Conservation (phyloP, 2,888 invertebrate genomes). For the Hydriomena furcata region DNA sequence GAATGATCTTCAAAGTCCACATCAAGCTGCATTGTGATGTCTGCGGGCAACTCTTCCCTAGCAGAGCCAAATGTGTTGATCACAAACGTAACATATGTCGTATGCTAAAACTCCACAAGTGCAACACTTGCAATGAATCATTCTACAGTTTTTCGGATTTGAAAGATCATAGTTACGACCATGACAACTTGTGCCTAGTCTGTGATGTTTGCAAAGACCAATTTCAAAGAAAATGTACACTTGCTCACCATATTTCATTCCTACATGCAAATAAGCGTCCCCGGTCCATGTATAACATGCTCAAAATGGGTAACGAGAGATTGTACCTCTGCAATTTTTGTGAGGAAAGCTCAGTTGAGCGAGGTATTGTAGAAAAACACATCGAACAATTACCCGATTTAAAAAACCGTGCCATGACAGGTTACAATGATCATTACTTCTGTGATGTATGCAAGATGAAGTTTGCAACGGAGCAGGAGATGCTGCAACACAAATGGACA, state of each 20-base stretch:
- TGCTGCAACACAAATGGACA: constrained; percentile 72
- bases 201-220: constrained; percentile 72
- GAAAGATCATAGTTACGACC: constrained; percentile 69
- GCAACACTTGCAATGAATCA: constrained; percentile 53
- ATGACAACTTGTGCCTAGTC: constrained; percentile 47
- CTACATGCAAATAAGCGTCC: constrained; percentile 57
- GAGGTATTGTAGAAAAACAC: constrained; percentile 55
- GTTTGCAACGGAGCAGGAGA: constrained; percentile 61
- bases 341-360: constrained; percentile 57
- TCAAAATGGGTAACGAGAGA: constrained; percentile 50
- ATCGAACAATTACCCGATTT: constrained; percentile 57
- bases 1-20: constrained; percentile 72
- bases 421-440: constrained; percentile 64
- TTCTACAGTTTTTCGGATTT: constrained; percentile 66
- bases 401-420: constrained; percentile 57
- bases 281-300: constrained; percentile 48
- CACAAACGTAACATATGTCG: constrained; percentile 58
- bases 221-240: constrained; percentile 56
- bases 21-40: constrained; percentile 69
- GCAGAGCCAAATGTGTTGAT: constrained; percentile 47
- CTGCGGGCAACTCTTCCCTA: constrained; percentile 52
- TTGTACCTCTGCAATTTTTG: constrained; percentile 69
- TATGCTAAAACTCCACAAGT: constrained; percentile 53
- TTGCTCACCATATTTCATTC: constrained; percentile 63
- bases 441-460: constrained; percentile 67